A percentile compares a stretch with the other conserved stretches of the same genome.
phyloP scores from a whole-genome alignment of 23 tunicate genomes.

The Trididemnum nubilum region DNA sequence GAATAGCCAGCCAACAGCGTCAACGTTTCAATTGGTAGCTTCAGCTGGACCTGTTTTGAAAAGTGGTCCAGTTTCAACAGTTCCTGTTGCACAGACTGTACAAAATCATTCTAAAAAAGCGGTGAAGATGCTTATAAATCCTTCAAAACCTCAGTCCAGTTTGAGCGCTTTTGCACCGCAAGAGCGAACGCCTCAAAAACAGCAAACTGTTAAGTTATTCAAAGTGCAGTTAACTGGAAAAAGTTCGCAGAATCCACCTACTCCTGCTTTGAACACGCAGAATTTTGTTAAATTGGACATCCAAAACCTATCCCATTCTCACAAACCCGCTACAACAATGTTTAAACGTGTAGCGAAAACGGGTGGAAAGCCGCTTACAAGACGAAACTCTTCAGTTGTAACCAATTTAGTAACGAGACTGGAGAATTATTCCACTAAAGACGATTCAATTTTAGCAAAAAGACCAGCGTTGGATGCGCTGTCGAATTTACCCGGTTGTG shows the following conservation, averaged over 20 bases:
- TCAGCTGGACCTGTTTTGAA: background rate
- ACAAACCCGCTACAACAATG: background rate
- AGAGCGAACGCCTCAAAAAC: background rate
- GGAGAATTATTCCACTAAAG: background rate
- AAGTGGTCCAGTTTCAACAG: background rate
- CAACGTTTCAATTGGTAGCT: background rate
- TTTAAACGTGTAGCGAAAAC: background rate
- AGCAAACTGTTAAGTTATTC: background rate
- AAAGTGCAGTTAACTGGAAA: background rate
- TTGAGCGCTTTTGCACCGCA: conserved; percentile 3
- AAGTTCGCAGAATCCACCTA: background rate
- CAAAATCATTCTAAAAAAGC: conserved; percentile 9
- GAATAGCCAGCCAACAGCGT: background rate
- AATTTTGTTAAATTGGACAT: conserved; percentile 15
- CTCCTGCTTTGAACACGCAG: background rate
- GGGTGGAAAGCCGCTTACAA: background rate
- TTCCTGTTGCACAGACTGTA: background rate
- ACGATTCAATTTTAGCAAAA: background rate
- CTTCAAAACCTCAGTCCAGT: conserved; percentile 14
- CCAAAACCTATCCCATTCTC: background rate
- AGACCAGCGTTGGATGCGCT: background rate
- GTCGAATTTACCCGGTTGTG: too few species aligned
- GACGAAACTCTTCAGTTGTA: conserved; percentile 34
- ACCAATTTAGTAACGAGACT: conserved; percentile 50
- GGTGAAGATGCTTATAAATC: conserved; percentile 32